These are phyloP conservation scores for Drosophila lacteicornis DNA, from an alignment of 1,140 invertebrate genomes.

Conservation along the genomic window DNA sequence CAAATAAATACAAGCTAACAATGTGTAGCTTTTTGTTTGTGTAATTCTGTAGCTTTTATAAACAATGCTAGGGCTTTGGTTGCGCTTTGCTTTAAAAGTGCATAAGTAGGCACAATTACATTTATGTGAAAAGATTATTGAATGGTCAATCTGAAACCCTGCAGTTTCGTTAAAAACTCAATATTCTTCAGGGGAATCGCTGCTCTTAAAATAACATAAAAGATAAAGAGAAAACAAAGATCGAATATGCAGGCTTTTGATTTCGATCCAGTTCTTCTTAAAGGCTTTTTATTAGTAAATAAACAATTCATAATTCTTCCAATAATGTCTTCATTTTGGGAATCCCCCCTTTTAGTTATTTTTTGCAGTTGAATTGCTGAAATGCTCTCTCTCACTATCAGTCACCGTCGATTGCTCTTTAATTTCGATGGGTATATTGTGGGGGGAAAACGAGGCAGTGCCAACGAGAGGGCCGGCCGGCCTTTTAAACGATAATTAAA, in stretches of 20 bases:
- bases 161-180: no score
- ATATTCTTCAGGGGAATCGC: no score
- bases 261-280: no score
- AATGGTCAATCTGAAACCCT: not conserved
- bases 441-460: not conserved
- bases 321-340: not conserved
- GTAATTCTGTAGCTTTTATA: not conserved
- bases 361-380: not conserved
- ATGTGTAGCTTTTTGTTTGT: not conserved
- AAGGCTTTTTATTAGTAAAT: no score
- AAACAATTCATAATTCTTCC: no score
- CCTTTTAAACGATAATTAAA: conserved; percentile 76
- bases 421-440: conserved; percentile 3
- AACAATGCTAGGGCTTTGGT: not conserved
- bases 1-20: not conserved
- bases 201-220: no score
- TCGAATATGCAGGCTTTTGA: no score
- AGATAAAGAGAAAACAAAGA: no score
- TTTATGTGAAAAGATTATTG: no score
- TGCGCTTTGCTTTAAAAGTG: no score
- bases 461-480: conserved; percentile 13
- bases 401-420: conserved; percentile 1
- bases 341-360: not conserved
- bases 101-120: not conserved
- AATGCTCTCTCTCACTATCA: not conserved